Evolutionary conservation across 2,888 invertebrate species (phyloP).

Genomic region (Luffia ferchaultella): DNA sequence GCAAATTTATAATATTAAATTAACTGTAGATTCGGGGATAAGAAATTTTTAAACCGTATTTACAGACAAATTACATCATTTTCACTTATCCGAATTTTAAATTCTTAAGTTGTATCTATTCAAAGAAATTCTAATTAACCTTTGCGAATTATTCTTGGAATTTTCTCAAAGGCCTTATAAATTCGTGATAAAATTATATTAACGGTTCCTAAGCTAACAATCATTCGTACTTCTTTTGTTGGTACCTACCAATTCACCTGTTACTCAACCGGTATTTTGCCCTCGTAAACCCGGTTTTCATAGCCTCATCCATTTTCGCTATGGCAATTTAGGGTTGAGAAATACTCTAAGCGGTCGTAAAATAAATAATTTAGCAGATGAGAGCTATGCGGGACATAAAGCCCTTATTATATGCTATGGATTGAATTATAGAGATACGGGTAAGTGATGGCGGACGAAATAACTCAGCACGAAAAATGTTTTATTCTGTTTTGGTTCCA

Average conservation of each 20-base stretch:
- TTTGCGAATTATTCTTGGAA: neutral
- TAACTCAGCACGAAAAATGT: neutral
- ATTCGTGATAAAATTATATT: neutral
- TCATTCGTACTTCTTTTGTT: neutral
- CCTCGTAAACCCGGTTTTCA: slow-evolving; percentile 12
- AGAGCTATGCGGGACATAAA: slow-evolving; percentile 9
- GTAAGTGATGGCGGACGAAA: neutral
- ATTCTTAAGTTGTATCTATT: neutral
- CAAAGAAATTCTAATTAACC: neutral
- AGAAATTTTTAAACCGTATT: no score
- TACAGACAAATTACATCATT: no score
- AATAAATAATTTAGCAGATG: slow-evolving; percentile 47
- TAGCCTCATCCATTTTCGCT: slow-evolving; percentile 29
- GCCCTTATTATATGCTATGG: neutral
- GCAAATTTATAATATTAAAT: no score
- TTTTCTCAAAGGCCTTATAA: neutral
- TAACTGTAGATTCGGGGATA: no score
- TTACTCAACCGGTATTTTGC: neutral
- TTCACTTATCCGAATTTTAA: no score
- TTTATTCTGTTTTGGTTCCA: neutral
- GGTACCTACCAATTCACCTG: neutral
- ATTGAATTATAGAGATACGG: neutral
- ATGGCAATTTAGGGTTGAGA: slow-evolving; percentile 37
- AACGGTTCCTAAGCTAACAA: no score
- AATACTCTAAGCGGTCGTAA: slow-evolving; percentile 47